Conservation (phyloP, 2,888 invertebrate genomes). For the Reticulitermes lucifugus region DNA sequence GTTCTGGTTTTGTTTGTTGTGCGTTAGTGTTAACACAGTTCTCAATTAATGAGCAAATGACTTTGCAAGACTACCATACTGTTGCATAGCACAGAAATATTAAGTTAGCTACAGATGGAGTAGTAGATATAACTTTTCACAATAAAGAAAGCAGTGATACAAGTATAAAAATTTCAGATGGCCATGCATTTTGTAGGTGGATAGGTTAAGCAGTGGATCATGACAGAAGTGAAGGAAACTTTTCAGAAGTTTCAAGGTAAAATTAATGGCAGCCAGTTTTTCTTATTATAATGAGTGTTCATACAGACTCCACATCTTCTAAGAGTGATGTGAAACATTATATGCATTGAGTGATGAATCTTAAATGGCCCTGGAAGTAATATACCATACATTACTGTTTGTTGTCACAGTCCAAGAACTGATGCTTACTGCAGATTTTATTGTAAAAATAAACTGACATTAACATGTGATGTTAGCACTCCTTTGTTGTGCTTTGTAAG, state of each 20-base stretch:
- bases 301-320: background rate
- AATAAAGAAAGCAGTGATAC: background rate
- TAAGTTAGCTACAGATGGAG: background rate
- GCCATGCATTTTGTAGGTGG: conserved; percentile 12
- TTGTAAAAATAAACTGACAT: conserved; percentile 14
- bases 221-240: background rate
- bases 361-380: background rate
- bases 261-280: conserved; percentile 19
- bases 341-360: background rate
- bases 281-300: conserved; percentile 16
- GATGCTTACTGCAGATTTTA: conserved; percentile 17
- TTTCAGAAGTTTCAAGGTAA: background rate
- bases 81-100: background rate
- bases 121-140: background rate
- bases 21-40: background rate
- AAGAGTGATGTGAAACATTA: background rate
- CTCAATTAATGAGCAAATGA: background rate
- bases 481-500: background rate
- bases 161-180: background rate
- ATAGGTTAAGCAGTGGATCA: background rate
- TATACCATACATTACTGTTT: background rate
- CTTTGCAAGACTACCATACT: background rate
- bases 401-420: background rate
- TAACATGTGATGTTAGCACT: background rate
- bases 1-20: background rate